These are phyloP conservation scores for Mormyrus proboscirostris DNA, from an alignment of 2,797 vertebrate species.

Conservation along the genomic window DNA sequence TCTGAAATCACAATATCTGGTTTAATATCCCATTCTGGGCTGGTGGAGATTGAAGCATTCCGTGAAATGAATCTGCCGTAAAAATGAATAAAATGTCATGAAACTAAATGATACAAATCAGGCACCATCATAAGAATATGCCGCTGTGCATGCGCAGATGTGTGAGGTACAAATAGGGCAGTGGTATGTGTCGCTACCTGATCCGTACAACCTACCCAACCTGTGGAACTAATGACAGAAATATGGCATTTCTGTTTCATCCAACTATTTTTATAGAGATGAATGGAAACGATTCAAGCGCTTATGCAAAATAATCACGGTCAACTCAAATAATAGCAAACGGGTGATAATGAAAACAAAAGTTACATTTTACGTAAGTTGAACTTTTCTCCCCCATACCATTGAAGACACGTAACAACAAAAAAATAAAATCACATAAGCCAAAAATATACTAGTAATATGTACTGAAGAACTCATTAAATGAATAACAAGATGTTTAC, in stretches of 20 bases:
- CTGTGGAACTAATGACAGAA: not conserved
- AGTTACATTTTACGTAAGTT: not conserved
- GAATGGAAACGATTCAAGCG: not conserved
- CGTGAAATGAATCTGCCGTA: not conserved
- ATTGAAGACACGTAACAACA: not conserved
- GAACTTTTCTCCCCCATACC: not conserved
- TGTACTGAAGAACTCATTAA: not conserved
- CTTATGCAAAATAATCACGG: not conserved
- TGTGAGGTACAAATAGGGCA: not conserved
- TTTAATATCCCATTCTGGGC: not conserved
- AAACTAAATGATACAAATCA: not conserved
- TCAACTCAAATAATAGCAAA: not conserved
- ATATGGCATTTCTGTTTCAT: not conserved
- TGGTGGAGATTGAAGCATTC: not conserved
- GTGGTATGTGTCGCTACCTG: not conserved
- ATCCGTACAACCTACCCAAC: not conserved
- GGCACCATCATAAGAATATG: not conserved
- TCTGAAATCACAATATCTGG: not conserved
- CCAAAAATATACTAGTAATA: not conserved
- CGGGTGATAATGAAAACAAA: not conserved
- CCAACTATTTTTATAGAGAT: not conserved
- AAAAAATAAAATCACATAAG: not conserved
- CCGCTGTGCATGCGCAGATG: not conserved
- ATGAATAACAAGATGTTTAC: not conserved
- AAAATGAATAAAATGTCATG: not conserved